Percentiles rank a stretch among this genome's conserved stretches.
Evolutionary conservation across 1,140 invertebrate species (phyloP).

Genomic region (Ceratina australensis): DNA sequence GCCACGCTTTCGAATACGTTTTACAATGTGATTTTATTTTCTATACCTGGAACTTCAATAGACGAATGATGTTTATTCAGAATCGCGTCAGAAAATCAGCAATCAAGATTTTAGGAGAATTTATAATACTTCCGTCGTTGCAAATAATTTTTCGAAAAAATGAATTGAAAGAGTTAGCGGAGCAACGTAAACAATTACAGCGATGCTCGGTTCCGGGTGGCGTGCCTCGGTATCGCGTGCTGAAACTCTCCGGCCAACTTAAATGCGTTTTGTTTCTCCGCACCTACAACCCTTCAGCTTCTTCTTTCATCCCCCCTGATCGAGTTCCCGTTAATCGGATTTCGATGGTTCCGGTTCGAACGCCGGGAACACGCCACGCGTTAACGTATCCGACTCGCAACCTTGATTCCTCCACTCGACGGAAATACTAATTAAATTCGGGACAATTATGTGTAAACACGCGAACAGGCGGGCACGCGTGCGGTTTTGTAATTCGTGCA

Average conservation of each 20-base stretch:
- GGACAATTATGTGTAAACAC: constrained; percentile 40
- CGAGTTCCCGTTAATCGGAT: constrained; percentile 36
- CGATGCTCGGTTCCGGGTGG: no score
- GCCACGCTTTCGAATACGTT: no score
- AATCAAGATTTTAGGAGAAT: no score
- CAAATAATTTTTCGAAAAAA: no score
- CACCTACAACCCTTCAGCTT: not conserved
- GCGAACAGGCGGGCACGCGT: not conserved
- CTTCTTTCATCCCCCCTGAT: not conserved
- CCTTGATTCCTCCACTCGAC: constrained; percentile 6
- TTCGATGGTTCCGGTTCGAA: constrained; percentile 8
- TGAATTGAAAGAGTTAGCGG: no score
- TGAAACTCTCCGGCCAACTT: constrained; percentile 37
- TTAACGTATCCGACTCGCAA: constrained; percentile 5
- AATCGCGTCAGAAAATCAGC: no score
- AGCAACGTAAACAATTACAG: no score
- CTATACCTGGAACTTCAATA: no score
- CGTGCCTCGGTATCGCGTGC: constrained; percentile 9
- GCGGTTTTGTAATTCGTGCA: constrained; percentile 26
- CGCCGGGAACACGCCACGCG: constrained; percentile 10
- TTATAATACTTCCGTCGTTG: no score
- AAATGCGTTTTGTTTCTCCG: constrained; percentile 57
- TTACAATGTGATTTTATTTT: no score
- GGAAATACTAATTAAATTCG: constrained; percentile 39
- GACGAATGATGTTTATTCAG: no score